Conservation (phyloP, 2,113 vertebrate species). For the Nipponia nippon region DNA sequence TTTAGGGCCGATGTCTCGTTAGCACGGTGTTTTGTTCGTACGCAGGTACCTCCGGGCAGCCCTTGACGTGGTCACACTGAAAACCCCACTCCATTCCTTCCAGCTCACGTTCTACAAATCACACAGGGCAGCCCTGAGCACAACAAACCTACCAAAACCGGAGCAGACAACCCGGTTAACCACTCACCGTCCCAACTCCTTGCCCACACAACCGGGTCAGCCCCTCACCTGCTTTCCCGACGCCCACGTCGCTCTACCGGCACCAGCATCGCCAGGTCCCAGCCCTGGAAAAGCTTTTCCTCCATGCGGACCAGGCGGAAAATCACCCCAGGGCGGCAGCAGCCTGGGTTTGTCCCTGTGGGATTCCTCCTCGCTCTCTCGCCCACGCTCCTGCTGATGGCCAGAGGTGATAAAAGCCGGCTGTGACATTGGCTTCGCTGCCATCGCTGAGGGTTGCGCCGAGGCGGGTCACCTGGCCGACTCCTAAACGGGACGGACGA, state of each 20-base stretch:
- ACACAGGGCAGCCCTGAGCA: rapidly evolving
- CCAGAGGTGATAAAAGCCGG: neutral
- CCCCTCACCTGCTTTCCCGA: neutral
- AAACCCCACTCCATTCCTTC: neutral
- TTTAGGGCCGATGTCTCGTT: rapidly evolving
- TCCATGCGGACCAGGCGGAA: rapidly evolving
- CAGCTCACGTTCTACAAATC: rapidly evolving
- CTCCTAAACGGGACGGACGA: neutral
- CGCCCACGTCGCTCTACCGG: rapidly evolving
- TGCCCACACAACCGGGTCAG: neutral
- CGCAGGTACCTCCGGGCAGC: neutral
- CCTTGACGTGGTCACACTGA: neutral
- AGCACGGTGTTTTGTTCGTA: rapidly evolving
- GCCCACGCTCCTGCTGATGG: neutral
- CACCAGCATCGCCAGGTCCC: rapidly evolving
- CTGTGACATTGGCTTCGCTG: rapidly evolving
- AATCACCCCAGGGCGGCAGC: neutral
- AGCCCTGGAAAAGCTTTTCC: neutral
- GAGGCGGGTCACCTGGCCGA: neutral
- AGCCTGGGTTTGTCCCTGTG: rapidly evolving
- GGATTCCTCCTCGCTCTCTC: neutral
- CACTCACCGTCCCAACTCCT: neutral
- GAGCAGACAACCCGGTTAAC: neutral
- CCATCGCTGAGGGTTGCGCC: rapidly evolving
- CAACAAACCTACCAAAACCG: neutral